These are phyloP conservation scores for Ceyx cyanopectus DNA, from an alignment of 2,113 vertebrate genomes.

Conservation along the genomic window DNA sequence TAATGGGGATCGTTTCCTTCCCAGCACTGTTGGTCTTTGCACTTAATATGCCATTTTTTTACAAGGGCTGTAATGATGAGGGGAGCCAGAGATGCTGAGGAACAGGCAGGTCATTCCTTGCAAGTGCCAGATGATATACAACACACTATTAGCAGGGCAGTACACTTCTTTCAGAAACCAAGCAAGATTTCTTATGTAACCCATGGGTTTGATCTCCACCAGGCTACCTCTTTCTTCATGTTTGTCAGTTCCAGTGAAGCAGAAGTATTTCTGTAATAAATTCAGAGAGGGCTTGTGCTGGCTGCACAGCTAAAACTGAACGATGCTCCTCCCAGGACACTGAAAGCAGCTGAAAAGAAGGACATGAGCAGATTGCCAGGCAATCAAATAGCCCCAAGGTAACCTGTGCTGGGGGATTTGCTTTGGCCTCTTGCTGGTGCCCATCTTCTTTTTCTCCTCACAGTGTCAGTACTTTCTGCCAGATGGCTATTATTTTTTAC, in stretches of 20 bases:
- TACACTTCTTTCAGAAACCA: background rate
- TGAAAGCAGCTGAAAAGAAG: background rate
- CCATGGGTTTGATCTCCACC: slow-evolving; percentile 26
- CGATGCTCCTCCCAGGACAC: background rate
- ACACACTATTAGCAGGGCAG: background rate
- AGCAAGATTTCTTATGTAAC: slow-evolving; percentile 7
- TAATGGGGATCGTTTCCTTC: background rate
- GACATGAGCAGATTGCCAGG: background rate
- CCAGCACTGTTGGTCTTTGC: background rate
- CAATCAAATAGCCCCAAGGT: background rate
- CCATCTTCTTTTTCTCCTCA: slow-evolving; percentile 1
- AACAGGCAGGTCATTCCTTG: slow-evolving; percentile 32
- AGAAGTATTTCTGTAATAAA: slow-evolving; percentile 49
- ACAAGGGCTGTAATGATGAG: slow-evolving; percentile 21
- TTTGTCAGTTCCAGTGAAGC: slow-evolving; percentile 41
- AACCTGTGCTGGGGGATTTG: slow-evolving; percentile 10
- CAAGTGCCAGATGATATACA: slow-evolving; percentile 12
- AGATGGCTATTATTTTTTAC: slow-evolving; percentile 58
- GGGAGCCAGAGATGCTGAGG: slow-evolving; percentile 26
- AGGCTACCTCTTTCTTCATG: slow-evolving; percentile 1
- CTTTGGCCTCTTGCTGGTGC: background rate
- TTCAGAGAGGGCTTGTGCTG: background rate
- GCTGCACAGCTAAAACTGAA: background rate
- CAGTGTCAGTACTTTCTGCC: slow-evolving; percentile 27
- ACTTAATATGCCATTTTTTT: slow-evolving; percentile 36